Evolutionary conservation across 1,140 invertebrate genomes (phyloP), one percentile per base, ranked within the genome.

Genomic region (Zaprionus camerounensis): DNA sequence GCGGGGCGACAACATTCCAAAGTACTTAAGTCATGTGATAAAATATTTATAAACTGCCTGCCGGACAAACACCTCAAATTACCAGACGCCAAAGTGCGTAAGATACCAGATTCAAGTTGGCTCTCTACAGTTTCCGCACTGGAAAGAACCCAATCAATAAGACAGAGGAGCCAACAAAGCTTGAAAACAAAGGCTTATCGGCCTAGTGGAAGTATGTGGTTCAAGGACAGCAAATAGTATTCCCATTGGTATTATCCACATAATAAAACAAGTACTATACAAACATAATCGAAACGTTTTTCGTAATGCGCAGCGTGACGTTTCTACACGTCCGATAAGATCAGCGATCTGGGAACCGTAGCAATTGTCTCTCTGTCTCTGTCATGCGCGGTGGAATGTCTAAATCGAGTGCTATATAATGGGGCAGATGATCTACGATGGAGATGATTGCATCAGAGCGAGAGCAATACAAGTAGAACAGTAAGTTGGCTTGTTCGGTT

Each of bases 1-100:
- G 71, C 70, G 46, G 58, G 65, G 24, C 24, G 67, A 44, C 66
- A 64, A 67, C 85, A 88, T 88, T 84, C 84, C 84, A 79, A 79
- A 71, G 78, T 71, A 55, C 65, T 88, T 79, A 83, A 81, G 78
- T 88, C 84, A 82, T 78, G 53, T 64, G 78, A 78, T 78, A 90
- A 76, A 79, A 70, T 76, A 65, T 81, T 66, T 71, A 79, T 76
- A 56, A 72, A 75, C 75, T 38, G 49, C 49, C 38, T 41, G 41
- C 41, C 41, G 41, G 34, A 59, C 61, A 69, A 64, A 73, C 71
- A 74, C 64, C 44, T 73, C 41, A 67, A 51, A 34, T 51, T 51
- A 28, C 38, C 55, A 64, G 17, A 46, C 36, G 34, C 38, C 56
- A 66, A 59, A 53, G 55, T 72, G 41, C 64, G 56, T 68, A n/a